Percentiles rank a stretch among this genome's conserved stretches.
phyloP scores from a whole-genome alignment of 2,888 invertebrate genomes.

The Lydus trimaculatus region DNA sequence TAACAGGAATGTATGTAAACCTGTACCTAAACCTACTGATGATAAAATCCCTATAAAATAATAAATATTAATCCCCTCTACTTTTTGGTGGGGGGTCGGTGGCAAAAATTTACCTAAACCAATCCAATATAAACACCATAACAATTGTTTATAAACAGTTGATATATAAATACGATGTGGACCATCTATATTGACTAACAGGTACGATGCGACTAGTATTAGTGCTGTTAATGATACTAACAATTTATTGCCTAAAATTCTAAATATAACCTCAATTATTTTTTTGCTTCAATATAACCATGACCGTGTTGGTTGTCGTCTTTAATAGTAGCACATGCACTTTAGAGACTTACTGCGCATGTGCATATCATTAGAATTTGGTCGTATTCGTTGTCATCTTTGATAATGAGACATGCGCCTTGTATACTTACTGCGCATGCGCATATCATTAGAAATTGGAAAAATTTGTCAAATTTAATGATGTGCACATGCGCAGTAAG shows the following conservation, averaged over 20 bases:
- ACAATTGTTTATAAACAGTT: slow-evolving; percentile 59
- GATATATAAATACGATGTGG: slow-evolving; percentile 70
- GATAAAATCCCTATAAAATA: slow-evolving; percentile 81
- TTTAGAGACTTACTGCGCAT: no score
- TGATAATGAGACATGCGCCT: no score
- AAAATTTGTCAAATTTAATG: no score
- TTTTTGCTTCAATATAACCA: no score
- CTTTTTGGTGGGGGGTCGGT: not conserved
- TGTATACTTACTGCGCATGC: no score
- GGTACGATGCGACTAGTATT: slow-evolving; percentile 62
- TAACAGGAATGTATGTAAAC: slow-evolving; percentile 97
- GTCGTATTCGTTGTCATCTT: no score
- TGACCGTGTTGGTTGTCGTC: no score
- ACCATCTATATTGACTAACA: slow-evolving; percentile 69
- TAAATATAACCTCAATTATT: slow-evolving; percentile 52
- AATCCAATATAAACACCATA: slow-evolving; percentile 60
- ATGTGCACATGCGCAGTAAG: no score
- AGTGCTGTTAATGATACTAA: slow-evolving; percentile 64
- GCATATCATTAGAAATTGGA: no score
- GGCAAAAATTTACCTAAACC: slow-evolving; percentile 54
- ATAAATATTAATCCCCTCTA: slow-evolving; percentile 1
- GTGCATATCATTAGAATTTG: no score
- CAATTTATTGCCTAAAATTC: slow-evolving; percentile 69
- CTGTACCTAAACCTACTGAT: slow-evolving; percentile 97
- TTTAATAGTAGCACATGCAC: no score